phyloP scores from a whole-genome alignment of 2,888 invertebrate species.

The Ornithoptera priamus region DNA sequence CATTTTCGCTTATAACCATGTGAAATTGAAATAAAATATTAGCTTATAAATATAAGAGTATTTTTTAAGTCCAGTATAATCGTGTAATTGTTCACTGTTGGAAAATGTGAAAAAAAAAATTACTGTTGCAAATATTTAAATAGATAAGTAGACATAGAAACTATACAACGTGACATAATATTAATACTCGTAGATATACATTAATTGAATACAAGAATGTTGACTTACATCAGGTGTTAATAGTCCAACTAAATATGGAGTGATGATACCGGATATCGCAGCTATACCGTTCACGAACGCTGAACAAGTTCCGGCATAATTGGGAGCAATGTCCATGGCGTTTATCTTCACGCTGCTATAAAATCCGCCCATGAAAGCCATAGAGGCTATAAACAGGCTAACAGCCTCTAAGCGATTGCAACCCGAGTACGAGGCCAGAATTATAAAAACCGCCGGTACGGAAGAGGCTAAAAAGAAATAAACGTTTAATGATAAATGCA shows the following conservation, averaged over 20 bases:
- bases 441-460: conserved; percentile 81
- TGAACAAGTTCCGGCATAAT: conserved; percentile 83
- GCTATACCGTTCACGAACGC: conserved; percentile 83
- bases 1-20: too few relatives aligned
- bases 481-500: neutral
- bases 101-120: too few relatives aligned
- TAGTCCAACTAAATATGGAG: conserved; percentile 80
- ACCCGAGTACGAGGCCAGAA: conserved; percentile 82
- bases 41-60: too few relatives aligned
- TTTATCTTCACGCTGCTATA: conserved; percentile 85
- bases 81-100: too few relatives aligned
- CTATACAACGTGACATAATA: too few relatives aligned
- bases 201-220: neutral
- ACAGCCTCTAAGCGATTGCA: conserved; percentile 75
- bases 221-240: conserved; percentile 81
- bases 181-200: too few relatives aligned
- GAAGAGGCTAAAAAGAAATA: conserved; percentile 76
- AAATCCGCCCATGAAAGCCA: conserved; percentile 85
- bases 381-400: conserved; percentile 79
- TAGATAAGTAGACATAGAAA: too few relatives aligned
- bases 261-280: conserved; percentile 81
- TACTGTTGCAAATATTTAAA: too few relatives aligned
- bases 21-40: too few relatives aligned
- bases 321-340: conserved; percentile 82
- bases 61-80: too few relatives aligned